Evolutionary conservation across 2,888 invertebrate species (phyloP), one percentile per base, ranked within the genome.

Genomic region (Pheosia gnoma): DNA sequence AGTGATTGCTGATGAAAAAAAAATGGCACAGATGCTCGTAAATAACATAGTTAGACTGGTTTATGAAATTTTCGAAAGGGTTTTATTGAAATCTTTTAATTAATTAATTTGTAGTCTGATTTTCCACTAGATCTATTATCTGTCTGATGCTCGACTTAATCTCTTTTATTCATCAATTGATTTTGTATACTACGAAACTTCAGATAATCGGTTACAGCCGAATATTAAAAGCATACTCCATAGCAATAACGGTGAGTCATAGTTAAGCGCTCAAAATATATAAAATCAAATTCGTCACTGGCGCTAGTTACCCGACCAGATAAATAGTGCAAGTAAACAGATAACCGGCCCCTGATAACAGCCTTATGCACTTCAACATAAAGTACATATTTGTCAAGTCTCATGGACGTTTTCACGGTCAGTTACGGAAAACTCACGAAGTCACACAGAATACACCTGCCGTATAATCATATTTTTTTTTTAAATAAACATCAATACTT

Each of bases 251-350:
- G 36, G 57, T 73, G 73, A 73, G 59, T 75, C 73, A 73, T 41
- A 62, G 61, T 41, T 60, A 66, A 73, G 55, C 75, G 70, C 75
- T 70, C 61, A 62, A 54, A 59, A 38, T 69, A 66, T 71, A 75
- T 73, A 73, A 73, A 60, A 73, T 67, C 56, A 51, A 69, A 66
- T 67, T 68, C 63, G 67, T 65, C 60, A 66, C 59, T 57, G 66
- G 58, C 52, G 66, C 65, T 62, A 68, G 56, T 69, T 61, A 71
- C 65, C 71, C 62, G 25, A 43, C 39, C 54, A 61, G 54, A 59
- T 62, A 67, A 66, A 65, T 66, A 70, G 54, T 61, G 63, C 61
- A 56, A 38, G 53, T 11, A 53, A 53, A 37, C 37, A 62, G 65
- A 62, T 59, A 61, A 57, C 47, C 47, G 51, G 67, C 66, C 65